A percentile compares a stretch with the other conserved stretches of the same genome.
Conservation (phyloP, 2,113 vertebrate genomes). For the Daboia siamensis region DNA sequence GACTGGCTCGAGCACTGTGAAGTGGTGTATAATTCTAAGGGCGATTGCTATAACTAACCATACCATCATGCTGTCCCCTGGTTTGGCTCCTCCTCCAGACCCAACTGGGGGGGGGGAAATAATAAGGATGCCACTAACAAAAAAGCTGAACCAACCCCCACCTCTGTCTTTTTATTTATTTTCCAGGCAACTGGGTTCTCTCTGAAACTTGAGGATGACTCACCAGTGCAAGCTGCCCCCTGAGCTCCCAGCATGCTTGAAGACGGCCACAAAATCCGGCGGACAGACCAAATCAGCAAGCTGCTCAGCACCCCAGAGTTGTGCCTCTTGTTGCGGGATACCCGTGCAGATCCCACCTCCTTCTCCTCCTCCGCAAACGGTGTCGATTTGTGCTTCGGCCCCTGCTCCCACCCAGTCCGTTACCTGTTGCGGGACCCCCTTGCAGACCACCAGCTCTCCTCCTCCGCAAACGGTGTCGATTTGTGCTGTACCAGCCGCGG, state of each 20-base stretch:
- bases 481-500: neutral
- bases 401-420: neutral
- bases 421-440: neutral
- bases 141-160: neutral
- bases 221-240: constrained; percentile 1
- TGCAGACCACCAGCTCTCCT: neutral
- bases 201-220: neutral
- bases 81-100: neutral
- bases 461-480: neutral
- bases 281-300: neutral
- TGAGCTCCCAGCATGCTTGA: neutral
- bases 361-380: neutral
- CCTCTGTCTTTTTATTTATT: neutral
- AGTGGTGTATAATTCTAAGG: neutral
- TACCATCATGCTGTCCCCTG: neutral
- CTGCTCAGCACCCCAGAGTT: neutral
- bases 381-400: neutral
- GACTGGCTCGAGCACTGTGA: too few species aligned
- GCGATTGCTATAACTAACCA: neutral
- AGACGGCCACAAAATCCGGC: neutral
- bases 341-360: neutral
- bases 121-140: neutral
- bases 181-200: neutral
- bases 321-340: neutral
- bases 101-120: neutral